A percentile compares a stretch with the other conserved stretches of the same genome.
Evolutionary conservation across 2,888 invertebrate genomes (phyloP).

Genomic region (Cecidostiba fungosa): DNA sequence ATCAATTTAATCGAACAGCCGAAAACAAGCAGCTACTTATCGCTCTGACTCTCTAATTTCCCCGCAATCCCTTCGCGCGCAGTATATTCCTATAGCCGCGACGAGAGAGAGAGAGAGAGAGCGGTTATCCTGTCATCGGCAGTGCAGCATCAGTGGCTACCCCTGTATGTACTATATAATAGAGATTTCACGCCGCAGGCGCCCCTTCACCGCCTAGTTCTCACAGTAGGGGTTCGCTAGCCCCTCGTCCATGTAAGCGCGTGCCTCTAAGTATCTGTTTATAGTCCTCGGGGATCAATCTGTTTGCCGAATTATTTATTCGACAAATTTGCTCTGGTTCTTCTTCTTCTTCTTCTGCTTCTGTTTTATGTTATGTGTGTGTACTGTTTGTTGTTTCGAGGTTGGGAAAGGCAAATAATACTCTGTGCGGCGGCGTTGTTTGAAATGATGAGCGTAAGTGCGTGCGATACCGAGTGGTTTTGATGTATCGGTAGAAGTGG

Average conservation of each 20-base stretch:
- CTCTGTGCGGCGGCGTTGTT: neutral
- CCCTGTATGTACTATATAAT: conserved; percentile 78
- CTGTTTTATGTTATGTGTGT: conserved; percentile 68
- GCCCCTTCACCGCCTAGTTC: conserved; percentile 75
- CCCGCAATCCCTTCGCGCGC: conserved; percentile 71
- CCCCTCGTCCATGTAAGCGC: conserved; percentile 67
- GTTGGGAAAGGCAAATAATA: conserved; percentile 79
- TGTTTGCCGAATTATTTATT: conserved; percentile 80
- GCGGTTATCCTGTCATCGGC: conserved; percentile 69
- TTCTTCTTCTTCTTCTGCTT: conserved; percentile 4
- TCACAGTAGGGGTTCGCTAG: conserved; percentile 78
- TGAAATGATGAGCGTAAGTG: neutral
- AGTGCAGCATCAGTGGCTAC: too few relatives aligned
- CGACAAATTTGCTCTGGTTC: conserved; percentile 76
- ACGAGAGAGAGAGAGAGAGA: neutral
- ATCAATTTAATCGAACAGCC: neutral
- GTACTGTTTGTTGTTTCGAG: conserved; percentile 74
- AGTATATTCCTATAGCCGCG: too few relatives aligned
- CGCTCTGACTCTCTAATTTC: conserved; percentile 62
- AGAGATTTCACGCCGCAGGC: conserved; percentile 80
- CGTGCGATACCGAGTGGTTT: neutral
- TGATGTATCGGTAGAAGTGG: neutral
- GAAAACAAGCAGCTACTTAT: conserved; percentile 2
- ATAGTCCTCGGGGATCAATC: conserved; percentile 80
- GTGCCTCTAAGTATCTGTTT: conserved; percentile 80